Evolutionary conservation across 2,797 vertebrate genomes (phyloP).

Genomic region (Sternotherus odoratus): DNA sequence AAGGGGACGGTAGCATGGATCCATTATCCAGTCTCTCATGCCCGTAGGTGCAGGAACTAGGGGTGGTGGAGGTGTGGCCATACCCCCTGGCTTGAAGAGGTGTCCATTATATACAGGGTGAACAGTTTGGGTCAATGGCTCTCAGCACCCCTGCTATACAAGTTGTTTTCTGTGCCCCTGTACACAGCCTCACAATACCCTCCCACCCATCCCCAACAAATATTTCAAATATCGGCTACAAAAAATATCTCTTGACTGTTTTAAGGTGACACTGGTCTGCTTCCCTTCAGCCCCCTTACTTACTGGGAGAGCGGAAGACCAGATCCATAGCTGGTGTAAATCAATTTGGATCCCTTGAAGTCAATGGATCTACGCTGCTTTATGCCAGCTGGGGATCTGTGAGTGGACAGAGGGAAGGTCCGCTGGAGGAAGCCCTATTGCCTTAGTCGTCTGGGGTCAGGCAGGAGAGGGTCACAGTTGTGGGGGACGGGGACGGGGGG

Average conservation of each 20-base stretch:
- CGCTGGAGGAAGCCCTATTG: not conserved
- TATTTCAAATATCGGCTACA: no score
- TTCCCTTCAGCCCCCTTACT: not conserved
- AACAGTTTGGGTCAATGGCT: no score
- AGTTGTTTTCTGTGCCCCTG: no score
- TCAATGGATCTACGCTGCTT: not conserved
- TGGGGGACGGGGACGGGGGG: no score
- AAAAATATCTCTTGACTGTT: not conserved
- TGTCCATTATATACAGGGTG: no score
- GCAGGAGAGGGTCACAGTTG: no score
- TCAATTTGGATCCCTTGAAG: not conserved
- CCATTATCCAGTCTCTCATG: fast-evolving
- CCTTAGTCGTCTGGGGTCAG: not conserved
- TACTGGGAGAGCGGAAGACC: not conserved
- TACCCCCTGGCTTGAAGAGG: no score
- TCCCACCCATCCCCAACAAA: not conserved
- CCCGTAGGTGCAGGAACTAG: no score
- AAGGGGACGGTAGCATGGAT: not conserved
- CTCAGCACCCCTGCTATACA: not conserved
- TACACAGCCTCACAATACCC: not conserved
- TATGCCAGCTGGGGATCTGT: not conserved
- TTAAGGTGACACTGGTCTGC: not conserved
- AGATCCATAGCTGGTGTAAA: not conserved
- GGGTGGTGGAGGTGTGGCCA: no score
- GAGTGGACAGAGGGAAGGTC: not conserved